Conservation (phyloP, 2,113 vertebrate species). For the Alces alces region DNA sequence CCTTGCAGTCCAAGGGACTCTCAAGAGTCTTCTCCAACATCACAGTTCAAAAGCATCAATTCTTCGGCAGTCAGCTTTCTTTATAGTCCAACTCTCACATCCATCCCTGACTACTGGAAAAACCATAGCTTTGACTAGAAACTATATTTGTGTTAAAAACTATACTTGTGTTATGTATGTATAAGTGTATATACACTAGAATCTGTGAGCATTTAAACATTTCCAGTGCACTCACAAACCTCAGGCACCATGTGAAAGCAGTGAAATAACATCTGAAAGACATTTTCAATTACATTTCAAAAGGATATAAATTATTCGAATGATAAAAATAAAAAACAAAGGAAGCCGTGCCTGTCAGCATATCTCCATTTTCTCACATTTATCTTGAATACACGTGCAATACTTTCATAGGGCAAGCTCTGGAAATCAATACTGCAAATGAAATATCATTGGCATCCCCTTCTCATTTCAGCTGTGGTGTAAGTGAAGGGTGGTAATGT, state of each 20-base stretch:
- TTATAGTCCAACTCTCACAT: not conserved
- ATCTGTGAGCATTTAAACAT: not conserved
- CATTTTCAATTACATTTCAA: constrained; percentile 19
- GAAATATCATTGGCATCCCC: constrained; percentile 64
- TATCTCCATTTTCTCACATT: constrained; percentile 51
- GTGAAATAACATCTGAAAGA: not conserved
- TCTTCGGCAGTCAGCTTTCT: not conserved
- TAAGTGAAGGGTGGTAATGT: constrained; percentile 65
- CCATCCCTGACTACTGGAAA: not conserved
- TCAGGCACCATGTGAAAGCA: not conserved
- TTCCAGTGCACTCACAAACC: not conserved
- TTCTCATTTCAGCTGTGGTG: constrained; percentile 63
- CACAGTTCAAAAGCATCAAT: not conserved
- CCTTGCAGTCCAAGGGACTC: not conserved
- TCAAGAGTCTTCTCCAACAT: not conserved
- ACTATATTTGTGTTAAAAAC: not conserved
- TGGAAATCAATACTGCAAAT: constrained; percentile 70
- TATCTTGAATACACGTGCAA: not conserved
- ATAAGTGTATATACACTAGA: not conserved
- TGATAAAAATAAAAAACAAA: constrained; percentile 12
- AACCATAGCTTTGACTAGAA: not conserved
- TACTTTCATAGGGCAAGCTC: constrained; percentile 8
- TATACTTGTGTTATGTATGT: too few relatives aligned
- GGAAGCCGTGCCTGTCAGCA: not conserved
- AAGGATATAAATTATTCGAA: not conserved